Conservation (phyloP, 2,888 invertebrate genomes). For the Thera obeliscata region DNA sequence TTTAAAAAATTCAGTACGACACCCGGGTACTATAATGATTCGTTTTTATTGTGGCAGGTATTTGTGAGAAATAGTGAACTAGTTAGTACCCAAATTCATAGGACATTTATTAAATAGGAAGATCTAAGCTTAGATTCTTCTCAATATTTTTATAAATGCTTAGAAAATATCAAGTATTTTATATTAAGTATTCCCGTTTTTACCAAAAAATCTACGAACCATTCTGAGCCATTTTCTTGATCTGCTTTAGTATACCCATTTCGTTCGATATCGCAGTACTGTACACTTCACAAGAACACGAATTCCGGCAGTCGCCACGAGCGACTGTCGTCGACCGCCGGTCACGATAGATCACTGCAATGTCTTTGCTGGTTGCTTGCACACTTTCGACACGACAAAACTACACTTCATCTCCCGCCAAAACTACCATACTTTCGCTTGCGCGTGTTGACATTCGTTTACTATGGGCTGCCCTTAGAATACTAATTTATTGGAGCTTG, state of each 20-base stretch:
- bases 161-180: too few species aligned
- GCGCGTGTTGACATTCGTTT: constrained; percentile 31
- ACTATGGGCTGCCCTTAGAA: constrained; percentile 9
- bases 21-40: too few species aligned
- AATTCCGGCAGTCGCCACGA: constrained; percentile 50
- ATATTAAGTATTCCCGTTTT: not conserved
- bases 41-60: too few species aligned
- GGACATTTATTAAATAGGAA: too few species aligned
- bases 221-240: constrained; percentile 72
- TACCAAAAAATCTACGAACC: constrained; percentile 57
- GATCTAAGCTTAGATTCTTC: too few species aligned
- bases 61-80: too few species aligned
- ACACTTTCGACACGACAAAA: constrained; percentile 45
- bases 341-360: constrained; percentile 57
- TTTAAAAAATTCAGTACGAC: not conserved
- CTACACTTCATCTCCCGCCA: constrained; percentile 65
- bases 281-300: constrained; percentile 37
- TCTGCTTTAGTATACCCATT: constrained; percentile 79
- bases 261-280: constrained; percentile 29
- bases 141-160: too few species aligned
- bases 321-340: constrained; percentile 59
- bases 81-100: too few species aligned
- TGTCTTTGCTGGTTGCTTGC: constrained; percentile 39
- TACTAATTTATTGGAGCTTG: not conserved
- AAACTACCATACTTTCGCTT: constrained; percentile 48